phyloP scores from a whole-genome alignment of 2,888 invertebrate species.

The Nematopogon swammerdamellus region DNA sequence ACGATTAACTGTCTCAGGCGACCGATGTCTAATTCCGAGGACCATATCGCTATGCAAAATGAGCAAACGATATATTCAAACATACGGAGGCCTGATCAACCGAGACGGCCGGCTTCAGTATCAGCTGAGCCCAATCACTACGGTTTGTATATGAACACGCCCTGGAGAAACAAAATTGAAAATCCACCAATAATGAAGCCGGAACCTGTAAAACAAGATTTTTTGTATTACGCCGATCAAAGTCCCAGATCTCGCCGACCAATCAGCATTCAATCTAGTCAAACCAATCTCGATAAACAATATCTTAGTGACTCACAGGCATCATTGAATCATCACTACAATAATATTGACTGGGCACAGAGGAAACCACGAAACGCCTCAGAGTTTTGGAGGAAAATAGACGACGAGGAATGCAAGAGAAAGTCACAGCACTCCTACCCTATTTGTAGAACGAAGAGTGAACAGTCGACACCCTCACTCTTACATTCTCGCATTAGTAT shows the following conservation, averaged over 20 bases:
- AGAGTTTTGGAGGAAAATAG: conserved; percentile 64
- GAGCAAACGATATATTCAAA: conserved; percentile 31
- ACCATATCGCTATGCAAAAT: conserved; percentile 51
- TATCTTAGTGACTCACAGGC: conserved; percentile 52
- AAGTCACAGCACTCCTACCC: conserved; percentile 32
- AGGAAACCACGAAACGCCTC: conserved; percentile 51
- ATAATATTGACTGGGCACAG: conserved; percentile 26
- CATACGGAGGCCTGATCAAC: conserved; percentile 35
- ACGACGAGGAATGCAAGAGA: conserved; percentile 44
- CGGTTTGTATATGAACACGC: conserved; percentile 36
- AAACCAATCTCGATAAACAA: conserved; percentile 38
- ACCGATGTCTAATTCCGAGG: conserved; percentile 49
- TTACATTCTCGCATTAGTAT: conserved; percentile 11
- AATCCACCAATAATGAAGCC: conserved; percentile 30
- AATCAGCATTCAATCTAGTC: conserved; percentile 61
- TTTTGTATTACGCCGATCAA: conserved; percentile 68
- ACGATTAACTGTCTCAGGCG: conserved; percentile 43
- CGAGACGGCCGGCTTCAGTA: conserved; percentile 44
- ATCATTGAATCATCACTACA: conserved; percentile 18
- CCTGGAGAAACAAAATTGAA: conserved; percentile 35
- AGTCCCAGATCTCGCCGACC: conserved; percentile 71
- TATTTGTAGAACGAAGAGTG: conserved; percentile 35
- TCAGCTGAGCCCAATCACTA: conserved; percentile 50
- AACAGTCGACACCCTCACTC: conserved; percentile 27
- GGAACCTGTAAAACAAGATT: conserved; percentile 47